Evolutionary conservation across 1,140 invertebrate species (phyloP).

Genomic region (Camponotus floridanus): DNA sequence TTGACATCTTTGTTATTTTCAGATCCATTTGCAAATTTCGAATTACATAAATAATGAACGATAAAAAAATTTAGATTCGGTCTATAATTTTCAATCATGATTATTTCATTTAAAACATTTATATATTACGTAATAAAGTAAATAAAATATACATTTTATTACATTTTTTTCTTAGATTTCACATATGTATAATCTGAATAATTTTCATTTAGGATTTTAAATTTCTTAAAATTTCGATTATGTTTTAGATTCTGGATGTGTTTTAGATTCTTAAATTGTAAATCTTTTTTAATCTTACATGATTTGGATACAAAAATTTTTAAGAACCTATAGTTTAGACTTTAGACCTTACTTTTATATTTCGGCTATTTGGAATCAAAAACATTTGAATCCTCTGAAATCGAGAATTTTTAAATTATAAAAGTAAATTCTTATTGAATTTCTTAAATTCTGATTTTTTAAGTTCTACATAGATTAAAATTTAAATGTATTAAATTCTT

Average conservation of each 20-base stretch:
- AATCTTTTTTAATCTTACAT: background rate
- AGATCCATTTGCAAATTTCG: conserved; percentile 65
- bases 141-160: conserved; percentile 14
- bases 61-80: background rate
- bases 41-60: conserved; percentile 50
- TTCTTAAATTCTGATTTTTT: background rate
- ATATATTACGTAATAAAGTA: conserved; percentile 14
- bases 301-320: conserved; percentile 10
- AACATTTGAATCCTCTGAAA: background rate
- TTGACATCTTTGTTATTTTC: conserved; percentile 40
- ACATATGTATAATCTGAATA: background rate
- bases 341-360: background rate
- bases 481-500: conserved; percentile 14
- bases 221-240: background rate
- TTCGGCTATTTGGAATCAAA: background rate
- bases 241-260: background rate
- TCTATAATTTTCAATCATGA: conserved; percentile 35
- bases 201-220: background rate
- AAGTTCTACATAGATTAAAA: conserved; percentile 2
- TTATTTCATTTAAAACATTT: background rate
- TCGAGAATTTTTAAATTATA: conserved; percentile 11
- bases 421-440: conserved; percentile 7
- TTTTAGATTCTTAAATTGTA: conserved; percentile 22
- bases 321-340: background rate
- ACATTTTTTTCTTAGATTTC: background rate